Base-by-base conservation (phyloP, 2,797 vertebrate genomes). In the Gephyroberyx darwinii region DNA sequence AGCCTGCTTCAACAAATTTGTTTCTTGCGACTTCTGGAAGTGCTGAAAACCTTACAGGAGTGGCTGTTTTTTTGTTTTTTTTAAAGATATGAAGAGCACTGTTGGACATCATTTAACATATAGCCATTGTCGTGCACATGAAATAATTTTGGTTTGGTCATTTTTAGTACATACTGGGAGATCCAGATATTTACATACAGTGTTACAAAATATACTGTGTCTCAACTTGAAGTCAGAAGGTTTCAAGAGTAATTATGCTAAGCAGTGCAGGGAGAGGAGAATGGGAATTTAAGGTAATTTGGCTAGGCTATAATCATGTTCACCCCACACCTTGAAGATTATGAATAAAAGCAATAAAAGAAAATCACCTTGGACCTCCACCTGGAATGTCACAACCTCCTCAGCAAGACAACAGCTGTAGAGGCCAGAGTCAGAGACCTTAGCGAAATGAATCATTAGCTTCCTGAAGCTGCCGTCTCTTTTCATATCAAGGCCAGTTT, bases 291-390 rank as follows among this genome's bases (percentile, higher is more conserved):
- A 41, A 39, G 37, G 37, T 12, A 10, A 39, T 9, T 39, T 39
- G 37, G 3, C 33, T 14, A 64, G 41, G 5, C 16, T 72, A 5
- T 50, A 35, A 48, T 41, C 3, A 33, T 54, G 12, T 68, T 45
- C 26, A 17, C 57, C 12, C 59, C 20, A 76, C 71, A 71, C 19
- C 55, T 55, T n/a, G 16, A 65, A 71, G 16, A 39, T 54, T 33
- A 19, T 55, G 31, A 56, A 58, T 68, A 58, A 75, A 61, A 74
- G 10, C 61, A 2, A 74, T 54, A 57, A 61, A 78, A 55, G 45
- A 54, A 86, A 92, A 83, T 91, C 83, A 95, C 94, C 94, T 94
- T 93, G 78, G 17, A 93, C 59, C 1, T 93, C 90, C 87, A 94
- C 93, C 14, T 82, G 90, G 84, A 94, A 94, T 68, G 89, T 90